phyloP scores from a whole-genome alignment of 2,888 invertebrate species.

The Phaonia tiefii region DNA sequence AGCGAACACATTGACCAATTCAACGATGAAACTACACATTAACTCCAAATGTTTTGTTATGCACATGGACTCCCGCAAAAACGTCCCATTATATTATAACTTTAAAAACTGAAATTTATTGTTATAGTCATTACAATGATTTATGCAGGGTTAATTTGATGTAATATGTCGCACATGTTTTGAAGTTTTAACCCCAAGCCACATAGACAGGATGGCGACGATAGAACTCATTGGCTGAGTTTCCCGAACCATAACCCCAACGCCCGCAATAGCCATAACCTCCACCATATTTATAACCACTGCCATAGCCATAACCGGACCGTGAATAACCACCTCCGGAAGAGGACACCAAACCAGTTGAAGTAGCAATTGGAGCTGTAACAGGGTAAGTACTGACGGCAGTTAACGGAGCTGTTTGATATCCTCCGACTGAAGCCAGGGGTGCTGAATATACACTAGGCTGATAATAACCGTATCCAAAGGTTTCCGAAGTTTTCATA shows the following conservation, averaged over 20 bases:
- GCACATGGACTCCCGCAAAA: too few species aligned
- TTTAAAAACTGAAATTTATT: too few species aligned
- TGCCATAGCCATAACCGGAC: conserved; percentile 67
- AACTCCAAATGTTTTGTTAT: too few species aligned
- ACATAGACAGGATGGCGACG: conserved; percentile 64
- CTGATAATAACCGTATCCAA: conserved; percentile 71
- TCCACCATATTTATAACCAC: conserved; percentile 66
- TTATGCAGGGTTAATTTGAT: too few species aligned
- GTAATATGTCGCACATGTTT: too few species aligned
- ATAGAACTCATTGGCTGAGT: conserved; percentile 64
- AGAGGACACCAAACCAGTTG: conserved; percentile 13
- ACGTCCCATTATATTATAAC: too few species aligned
- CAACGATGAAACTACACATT: too few species aligned
- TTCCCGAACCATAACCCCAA: conserved; percentile 67
- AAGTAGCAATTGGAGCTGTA: conserved; percentile 30
- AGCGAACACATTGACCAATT: too few species aligned
- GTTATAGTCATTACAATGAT: too few species aligned
- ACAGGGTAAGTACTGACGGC: conserved; percentile 20
- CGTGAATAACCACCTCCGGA: conserved; percentile 37
- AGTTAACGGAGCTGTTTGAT: neutral
- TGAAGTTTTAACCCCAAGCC: conserved; percentile 64
- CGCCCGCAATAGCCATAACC: conserved; percentile 68
- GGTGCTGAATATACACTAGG: conserved; percentile 61
- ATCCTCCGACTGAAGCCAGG: conserved; percentile 15
- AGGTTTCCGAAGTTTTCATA: conserved; percentile 70